Base-by-base conservation (phyloP, 2,113 vertebrate genomes). In the Apteryx mantelli region DNA sequence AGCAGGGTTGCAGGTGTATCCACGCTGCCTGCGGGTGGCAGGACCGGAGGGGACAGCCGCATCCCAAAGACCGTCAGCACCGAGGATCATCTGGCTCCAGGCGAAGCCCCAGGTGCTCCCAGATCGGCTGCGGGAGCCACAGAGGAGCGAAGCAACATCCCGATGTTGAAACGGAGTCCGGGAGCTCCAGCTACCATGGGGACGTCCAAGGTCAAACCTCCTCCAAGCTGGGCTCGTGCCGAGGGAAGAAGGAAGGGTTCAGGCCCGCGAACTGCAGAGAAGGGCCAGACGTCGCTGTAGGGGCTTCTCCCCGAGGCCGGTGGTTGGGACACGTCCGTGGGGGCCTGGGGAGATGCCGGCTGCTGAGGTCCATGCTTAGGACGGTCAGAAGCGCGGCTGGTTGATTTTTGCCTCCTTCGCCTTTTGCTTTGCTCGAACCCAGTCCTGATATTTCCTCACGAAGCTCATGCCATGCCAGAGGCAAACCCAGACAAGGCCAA, bases 141-240 rank as follows among this genome's bases (percentile, higher is more conserved):
- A 32, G 6, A 21, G 40, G 28, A 17, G 19, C 22, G 28, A 68
- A 46, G 42, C 30, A 48, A 48, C 46, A 48, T 48, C 18, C 46
- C 19, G 18, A 48, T 48, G 46, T 48, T 19, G 46, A 48, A 48
- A 48, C 9, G 46, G 46, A 48, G 18, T 19, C 46, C 18, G 18
- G 46, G 46, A 48, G 46, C 46, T 48, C 18, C 46, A 19, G 46
- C 46, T 19, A 19, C 46, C 46, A 19, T 48, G 53, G 53, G 26
- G 26, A 28, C 5, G 11, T 11, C 64, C 64, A 10, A 20, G 1
- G 46, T 16, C 36, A 3, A 25, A 82, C 9, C 79, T 56, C 6
- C 5, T 56, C 6, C 5, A 1, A 0, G 1, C 9, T 0, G 4
- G 34, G 55, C 0, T 3, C 1, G 40, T 4, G 2, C 28, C 0